phyloP scores from a whole-genome alignment of 1,140 invertebrate species.

The Zaprionus capensis region DNA sequence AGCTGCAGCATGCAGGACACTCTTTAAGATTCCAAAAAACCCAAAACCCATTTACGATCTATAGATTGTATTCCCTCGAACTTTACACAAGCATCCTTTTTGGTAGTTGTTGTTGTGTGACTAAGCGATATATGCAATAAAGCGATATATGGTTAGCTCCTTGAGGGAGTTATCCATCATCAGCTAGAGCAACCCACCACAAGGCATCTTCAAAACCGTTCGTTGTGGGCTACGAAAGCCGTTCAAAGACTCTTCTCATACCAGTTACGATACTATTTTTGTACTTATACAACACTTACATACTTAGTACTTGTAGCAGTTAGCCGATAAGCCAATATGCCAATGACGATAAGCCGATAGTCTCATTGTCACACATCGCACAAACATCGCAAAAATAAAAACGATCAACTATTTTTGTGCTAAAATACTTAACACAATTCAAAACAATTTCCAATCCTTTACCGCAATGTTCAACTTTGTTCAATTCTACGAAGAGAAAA shows the following conservation, averaged over 20 bases:
- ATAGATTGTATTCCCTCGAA: slow-evolving; percentile 4
- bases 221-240: slow-evolving; percentile 58
- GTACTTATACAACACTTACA: slow-evolving; percentile 23
- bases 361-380: slow-evolving; percentile 3
- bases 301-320: slow-evolving; percentile 10
- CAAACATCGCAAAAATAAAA: slow-evolving; percentile 1
- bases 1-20: slow-evolving; percentile 13
- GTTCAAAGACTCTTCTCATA: slow-evolving; percentile 64
- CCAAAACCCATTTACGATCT: neutral
- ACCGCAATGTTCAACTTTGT: slow-evolving; percentile 32
- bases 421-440: slow-evolving; percentile 28
- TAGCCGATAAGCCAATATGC: neutral
- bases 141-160: neutral
- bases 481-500: slow-evolving; percentile 50
- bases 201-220: slow-evolving; percentile 55
- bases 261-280: slow-evolving; percentile 48
- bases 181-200: slow-evolving; percentile 65
- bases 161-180: neutral
- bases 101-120: slow-evolving; percentile 7
- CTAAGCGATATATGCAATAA: slow-evolving; percentile 2
- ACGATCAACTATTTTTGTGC: slow-evolving; percentile 53
- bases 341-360: neutral
- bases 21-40: slow-evolving; percentile 2
- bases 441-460: slow-evolving; percentile 41
- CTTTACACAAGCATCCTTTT: slow-evolving; percentile 2